phyloP scores from a whole-genome alignment of 2,113 vertebrate species.

The Platysteira castanea region DNA sequence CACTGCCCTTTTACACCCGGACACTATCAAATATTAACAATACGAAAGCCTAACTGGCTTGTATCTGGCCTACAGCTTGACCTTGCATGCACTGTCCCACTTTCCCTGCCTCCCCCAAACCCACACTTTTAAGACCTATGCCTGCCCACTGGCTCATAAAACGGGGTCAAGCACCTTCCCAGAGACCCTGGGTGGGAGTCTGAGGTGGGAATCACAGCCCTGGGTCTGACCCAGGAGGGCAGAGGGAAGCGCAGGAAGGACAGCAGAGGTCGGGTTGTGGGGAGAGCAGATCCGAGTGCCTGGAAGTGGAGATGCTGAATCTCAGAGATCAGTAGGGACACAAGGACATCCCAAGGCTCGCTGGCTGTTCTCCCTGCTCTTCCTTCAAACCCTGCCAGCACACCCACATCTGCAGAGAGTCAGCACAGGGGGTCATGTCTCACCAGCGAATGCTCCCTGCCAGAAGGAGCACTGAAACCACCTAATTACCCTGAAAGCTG shows the following conservation, averaged over 20 bases:
- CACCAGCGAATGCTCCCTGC: background rate
- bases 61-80: background rate
- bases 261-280: background rate
- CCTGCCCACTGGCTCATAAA: background rate
- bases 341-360: fast-evolving
- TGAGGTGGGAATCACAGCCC: background rate
- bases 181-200: fast-evolving
- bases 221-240: background rate
- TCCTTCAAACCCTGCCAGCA: background rate
- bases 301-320: background rate
- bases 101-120: background rate
- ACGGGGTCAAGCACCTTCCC: background rate
- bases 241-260: fast-evolving
- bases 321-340: background rate
- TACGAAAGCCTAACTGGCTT: background rate
- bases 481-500: background rate
- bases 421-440: background rate
- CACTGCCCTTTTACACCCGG: background rate
- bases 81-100: background rate
- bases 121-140: background rate
- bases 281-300: background rate
- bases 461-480: background rate
- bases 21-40: background rate
- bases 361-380: background rate
- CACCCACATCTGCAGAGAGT: background rate